Percentiles rank a stretch among this genome's conserved stretches.
Conservation (phyloP, 2,797 vertebrate genomes). For the Enteromius mattozi region DNA sequence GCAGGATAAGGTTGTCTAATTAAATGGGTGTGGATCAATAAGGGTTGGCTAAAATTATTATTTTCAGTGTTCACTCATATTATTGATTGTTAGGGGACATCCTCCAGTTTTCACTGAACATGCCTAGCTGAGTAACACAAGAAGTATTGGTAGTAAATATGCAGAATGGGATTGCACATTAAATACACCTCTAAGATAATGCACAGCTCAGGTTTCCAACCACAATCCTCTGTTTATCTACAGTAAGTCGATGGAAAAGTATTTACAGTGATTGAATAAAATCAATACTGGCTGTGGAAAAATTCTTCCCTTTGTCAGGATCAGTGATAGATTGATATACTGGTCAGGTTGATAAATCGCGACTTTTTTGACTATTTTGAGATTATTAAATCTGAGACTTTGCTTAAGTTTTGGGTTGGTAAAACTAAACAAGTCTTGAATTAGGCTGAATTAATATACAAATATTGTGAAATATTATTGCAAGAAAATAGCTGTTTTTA, state of each 20-base stretch:
- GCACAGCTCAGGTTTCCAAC: conserved; percentile 41
- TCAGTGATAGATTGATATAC: background rate
- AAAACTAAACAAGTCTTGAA: background rate
- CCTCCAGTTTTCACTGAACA: background rate
- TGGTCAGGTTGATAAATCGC: background rate
- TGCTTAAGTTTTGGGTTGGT: background rate
- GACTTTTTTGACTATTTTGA: background rate
- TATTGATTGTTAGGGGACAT: conserved; percentile 1
- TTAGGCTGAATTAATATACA: background rate
- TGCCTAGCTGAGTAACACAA: background rate
- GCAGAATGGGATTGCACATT: conserved; percentile 8
- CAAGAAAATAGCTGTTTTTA: background rate
- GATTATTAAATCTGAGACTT: background rate
- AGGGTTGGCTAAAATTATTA: conserved; percentile 65
- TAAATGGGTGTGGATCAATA: conserved; percentile 78
- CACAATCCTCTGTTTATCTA: conserved; percentile 36
- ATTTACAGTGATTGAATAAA: conserved; percentile 29
- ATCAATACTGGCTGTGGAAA: conserved; percentile 23
- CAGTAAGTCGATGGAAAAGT: background rate
- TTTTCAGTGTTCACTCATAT: conserved; percentile 43
- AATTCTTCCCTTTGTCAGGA: background rate
- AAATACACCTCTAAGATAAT: conserved; percentile 30
- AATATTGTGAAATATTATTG: background rate
- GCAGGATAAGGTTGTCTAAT: conserved; percentile 71
- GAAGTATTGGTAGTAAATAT: background rate